Base-by-base conservation (phyloP, 2,797 vertebrate species). In the Echeneis naucrates region DNA sequence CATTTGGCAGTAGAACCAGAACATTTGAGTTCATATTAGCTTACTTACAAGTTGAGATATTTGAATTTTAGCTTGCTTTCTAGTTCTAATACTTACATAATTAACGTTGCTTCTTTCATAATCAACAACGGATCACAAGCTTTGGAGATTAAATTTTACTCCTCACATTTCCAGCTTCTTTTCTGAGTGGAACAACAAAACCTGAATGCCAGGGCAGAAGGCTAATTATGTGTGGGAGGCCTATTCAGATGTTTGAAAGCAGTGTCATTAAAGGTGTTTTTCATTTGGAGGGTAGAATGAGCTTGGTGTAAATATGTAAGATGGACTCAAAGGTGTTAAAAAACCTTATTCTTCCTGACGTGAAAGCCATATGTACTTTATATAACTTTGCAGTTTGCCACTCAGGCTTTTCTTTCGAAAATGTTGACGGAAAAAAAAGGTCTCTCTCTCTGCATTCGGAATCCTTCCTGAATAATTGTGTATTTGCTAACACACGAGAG, bases 151-250 rank as follows among this genome's bases (percentile, higher is more conserved):
- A 17, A 11, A 52, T 54, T 61, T 45, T 17, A 27, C 21, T 68
- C 27, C 17, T 48, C 11, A 5, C 12, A 9, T 44, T 8, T 42
- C 50, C 2, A 53, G 23, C 13, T 37, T n/a, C 23, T n/a, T 60
- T 32, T 54, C 33, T 48, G 17, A n/a, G 27, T 8, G 32, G 19
- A 63, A 24, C 9, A 19, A 59, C 2, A 35, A 61, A 51, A 77
- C 55, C 14, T 16, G 16, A 68, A 68, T 33, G n/a, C 11, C 21
- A 65, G 73, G 68, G 61, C 37, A 72, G 60, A 0, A 54, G 53
- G 70, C 12, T 81, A 82, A 84, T 81, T 55, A 57, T 65, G 55
- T 62, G 77, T 77, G 69, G 69, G 69, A 77, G 55, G 66, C 53
- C 30, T 67, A 44, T 74, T 82, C 63, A 69, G 55, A 72, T 58